Percentiles rank a stretch among this genome's conserved stretches.
Conservation (phyloP, 2,113 vertebrate genomes). For the Pristiophorus japonicus region DNA sequence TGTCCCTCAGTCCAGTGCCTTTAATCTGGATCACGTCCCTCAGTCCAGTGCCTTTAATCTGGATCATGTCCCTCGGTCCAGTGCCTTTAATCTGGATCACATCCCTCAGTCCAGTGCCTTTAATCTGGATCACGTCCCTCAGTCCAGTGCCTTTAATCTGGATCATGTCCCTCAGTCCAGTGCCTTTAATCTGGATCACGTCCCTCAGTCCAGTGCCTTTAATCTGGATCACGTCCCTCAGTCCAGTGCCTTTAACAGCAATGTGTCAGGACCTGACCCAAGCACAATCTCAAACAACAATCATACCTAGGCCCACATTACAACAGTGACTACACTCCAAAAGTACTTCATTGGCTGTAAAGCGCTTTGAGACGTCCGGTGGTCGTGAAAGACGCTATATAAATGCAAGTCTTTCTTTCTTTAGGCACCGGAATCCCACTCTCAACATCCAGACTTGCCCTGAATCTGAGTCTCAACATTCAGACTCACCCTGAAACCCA, state of each 20-base stretch:
- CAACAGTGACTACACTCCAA: too few species aligned
- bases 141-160: too few species aligned
- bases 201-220: neutral
- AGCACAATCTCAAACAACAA: neutral
- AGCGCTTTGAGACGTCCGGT: too few species aligned
- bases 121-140: too few species aligned
- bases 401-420: too few species aligned
- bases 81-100: neutral
- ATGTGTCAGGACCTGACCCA: neutral
- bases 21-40: neutral
- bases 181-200: too few species aligned
- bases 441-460: neutral
- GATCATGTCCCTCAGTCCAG: too few species aligned
- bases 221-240: neutral
- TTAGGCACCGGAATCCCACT: neutral
- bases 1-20: neutral
- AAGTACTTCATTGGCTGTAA: too few species aligned
- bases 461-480: neutral
- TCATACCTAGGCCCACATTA: too few species aligned
- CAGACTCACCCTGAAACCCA: neutral
- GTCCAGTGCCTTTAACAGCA: neutral
- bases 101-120: neutral
- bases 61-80: neutral
- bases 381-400: too few species aligned
- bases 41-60: neutral